A percentile compares a stretch with the other conserved stretches of the same genome.
Conservation (phyloP, 2,888 invertebrate genomes). For the Liposcelis brunnea region DNA sequence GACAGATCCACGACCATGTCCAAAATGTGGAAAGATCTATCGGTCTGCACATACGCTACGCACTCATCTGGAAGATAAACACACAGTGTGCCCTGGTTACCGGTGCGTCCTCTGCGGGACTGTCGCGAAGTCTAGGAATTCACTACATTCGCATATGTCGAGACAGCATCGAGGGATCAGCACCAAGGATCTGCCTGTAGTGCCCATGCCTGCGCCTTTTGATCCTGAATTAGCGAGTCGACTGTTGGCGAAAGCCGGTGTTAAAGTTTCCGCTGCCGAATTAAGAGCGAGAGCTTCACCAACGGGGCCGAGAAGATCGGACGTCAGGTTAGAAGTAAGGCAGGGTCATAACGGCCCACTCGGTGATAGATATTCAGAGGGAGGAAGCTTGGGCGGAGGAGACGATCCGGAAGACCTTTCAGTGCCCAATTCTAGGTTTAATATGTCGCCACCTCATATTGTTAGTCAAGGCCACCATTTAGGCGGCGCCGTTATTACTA, state of each 20-base stretch:
- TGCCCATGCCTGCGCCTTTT: conserved; percentile 84
- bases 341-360: conserved; percentile 46
- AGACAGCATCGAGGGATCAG: conserved; percentile 84
- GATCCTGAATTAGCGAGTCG: conserved; percentile 72
- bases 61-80: conserved; percentile 84
- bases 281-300: conserved; percentile 70
- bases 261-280: conserved; percentile 58
- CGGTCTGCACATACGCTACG: conserved; percentile 79
- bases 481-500: conserved; percentile 17
- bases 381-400: conserved; percentile 53
- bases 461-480: conserved; percentile 5
- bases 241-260: conserved; percentile 71
- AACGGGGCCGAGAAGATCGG: conserved; percentile 60
- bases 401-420: conserved; percentile 70
- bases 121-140: conserved; percentile 81
- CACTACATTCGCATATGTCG: conserved; percentile 85
- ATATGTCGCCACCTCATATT: conserved; percentile 10
- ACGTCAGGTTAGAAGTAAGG: conserved; percentile 54
- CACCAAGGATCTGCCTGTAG: conserved; percentile 79
- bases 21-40: conserved; percentile 85
- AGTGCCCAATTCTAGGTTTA: conserved; percentile 33
- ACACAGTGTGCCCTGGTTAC: conserved; percentile 83
- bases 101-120: conserved; percentile 83
- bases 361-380: conserved; percentile 33
- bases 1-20: conserved; percentile 81